These are phyloP conservation scores for Xiphias gladius DNA, from an alignment of 2,113 vertebrate genomes.

Conservation along the genomic window DNA sequence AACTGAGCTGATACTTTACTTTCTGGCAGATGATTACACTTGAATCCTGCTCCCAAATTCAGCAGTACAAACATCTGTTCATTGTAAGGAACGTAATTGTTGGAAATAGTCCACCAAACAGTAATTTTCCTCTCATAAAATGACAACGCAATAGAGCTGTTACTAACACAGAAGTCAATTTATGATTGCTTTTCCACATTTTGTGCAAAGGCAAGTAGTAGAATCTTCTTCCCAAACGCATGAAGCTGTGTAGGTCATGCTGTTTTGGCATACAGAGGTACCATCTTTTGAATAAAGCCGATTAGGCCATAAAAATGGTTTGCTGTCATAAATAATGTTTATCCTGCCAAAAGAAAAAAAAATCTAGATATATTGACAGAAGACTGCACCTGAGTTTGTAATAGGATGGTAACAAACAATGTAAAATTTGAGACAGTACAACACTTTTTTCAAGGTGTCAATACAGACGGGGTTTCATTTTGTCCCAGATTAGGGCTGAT, in stretches of 20 bases:
- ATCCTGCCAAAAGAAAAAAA: not conserved
- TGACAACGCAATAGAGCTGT: not conserved
- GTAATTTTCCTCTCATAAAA: not conserved
- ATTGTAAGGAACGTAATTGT: not conserved
- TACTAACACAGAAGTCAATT: not conserved
- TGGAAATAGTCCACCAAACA: not conserved
- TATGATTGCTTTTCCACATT: not conserved
- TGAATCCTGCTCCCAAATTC: not conserved
- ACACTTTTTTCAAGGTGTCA: not conserved
- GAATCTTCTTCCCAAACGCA: not conserved
- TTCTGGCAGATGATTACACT: not conserved
- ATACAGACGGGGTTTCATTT: not conserved
- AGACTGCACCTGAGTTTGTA: not conserved
- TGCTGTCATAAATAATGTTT: not conserved
- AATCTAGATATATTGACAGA: not conserved
- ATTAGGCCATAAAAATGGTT: not conserved
- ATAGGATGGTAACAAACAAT: not conserved
- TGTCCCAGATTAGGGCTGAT: slow-evolving; percentile 1
- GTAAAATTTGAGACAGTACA: not conserved
- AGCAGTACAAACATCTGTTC: not conserved
- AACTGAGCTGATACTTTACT: not conserved
- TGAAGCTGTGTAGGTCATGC: not conserved
- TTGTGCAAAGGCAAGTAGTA: not conserved
- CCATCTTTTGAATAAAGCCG: not conserved
- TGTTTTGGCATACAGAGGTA: not conserved